Evolutionary conservation across 1,140 invertebrate species (phyloP).

Genomic region (Pseudachorutes palmiensis): DNA sequence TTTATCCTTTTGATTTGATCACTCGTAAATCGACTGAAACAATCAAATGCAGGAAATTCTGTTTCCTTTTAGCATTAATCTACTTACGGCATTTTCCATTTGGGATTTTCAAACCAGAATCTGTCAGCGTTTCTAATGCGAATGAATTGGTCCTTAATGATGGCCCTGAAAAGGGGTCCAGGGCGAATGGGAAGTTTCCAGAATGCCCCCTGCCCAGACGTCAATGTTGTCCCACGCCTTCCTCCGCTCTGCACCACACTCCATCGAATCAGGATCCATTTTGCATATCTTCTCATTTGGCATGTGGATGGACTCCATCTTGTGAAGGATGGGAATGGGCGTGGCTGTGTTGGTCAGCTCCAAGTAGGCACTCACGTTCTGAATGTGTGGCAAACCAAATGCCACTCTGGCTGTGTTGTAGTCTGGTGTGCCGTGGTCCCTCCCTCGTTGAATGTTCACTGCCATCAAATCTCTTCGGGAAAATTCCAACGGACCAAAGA

Average conservation of each 20-base stretch:
- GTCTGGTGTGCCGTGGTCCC: constrained; percentile 43
- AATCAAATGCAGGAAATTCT: neutral
- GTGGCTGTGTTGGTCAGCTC: constrained; percentile 36
- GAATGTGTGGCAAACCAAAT: constrained; percentile 44
- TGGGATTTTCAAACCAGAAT: constrained; percentile 53
- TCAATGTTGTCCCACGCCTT: constrained; percentile 51
- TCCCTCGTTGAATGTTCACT: constrained; percentile 57
- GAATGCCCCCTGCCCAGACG: constrained; percentile 59
- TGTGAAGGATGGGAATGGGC: constrained; percentile 14
- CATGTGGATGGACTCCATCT: constrained; percentile 26
- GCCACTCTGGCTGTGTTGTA: constrained; percentile 55
- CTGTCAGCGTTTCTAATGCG: constrained; percentile 51
- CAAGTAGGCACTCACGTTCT: constrained; percentile 42
- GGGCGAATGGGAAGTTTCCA: constrained; percentile 54
- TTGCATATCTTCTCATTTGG: neutral
- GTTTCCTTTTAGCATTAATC: no score
- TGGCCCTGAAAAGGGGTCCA: constrained; percentile 52
- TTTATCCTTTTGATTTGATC: constrained; percentile 50
- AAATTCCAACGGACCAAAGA: constrained; percentile 62
- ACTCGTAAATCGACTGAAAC: constrained; percentile 50
- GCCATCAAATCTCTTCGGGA: constrained; percentile 58
- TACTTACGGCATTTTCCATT: constrained; percentile 45
- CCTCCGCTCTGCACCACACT: neutral
- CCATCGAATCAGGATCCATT: neutral
- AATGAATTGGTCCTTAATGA: constrained; percentile 51